These are phyloP conservation scores for Patagioenas fasciata DNA, from an alignment of 2,113 vertebrate species.

Conservation along the genomic window DNA sequence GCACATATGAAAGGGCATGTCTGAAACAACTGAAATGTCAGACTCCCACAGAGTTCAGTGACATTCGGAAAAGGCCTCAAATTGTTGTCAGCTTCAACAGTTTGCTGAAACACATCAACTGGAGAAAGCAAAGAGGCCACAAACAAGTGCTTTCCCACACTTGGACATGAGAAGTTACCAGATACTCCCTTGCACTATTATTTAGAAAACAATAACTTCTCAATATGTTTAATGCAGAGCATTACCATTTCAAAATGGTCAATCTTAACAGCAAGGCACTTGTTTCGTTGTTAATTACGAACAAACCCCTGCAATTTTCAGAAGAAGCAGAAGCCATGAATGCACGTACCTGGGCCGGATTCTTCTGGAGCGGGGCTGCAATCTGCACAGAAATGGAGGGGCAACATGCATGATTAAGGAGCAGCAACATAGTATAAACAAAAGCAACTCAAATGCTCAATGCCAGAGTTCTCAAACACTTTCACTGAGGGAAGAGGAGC, in stretches of 20 bases:
- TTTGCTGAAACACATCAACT: background rate
- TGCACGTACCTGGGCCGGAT: conserved; percentile 91
- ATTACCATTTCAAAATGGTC: background rate
- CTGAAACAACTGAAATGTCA: background rate
- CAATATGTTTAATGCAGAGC: background rate
- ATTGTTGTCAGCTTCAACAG: background rate
- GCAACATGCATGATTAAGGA: conserved; percentile 91
- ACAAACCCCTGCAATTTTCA: background rate
- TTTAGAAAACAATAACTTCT: background rate
- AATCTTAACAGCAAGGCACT: background rate
- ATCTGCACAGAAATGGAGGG: conserved; percentile 93
- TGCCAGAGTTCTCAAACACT: conserved; percentile 55
- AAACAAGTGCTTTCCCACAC: background rate
- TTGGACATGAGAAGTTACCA: background rate
- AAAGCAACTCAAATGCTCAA: conserved; percentile 72
- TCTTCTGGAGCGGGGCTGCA: conserved; percentile 88
- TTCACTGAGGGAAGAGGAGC: background rate
- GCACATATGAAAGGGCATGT: background rate
- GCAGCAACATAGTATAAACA: conserved; percentile 77
- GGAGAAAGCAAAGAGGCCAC: background rate
- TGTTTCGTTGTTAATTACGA: background rate
- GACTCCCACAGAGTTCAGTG: background rate
- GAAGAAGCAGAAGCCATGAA: conserved; percentile 66
- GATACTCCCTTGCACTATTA: background rate
- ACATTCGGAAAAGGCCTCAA: background rate